Base-by-base conservation (phyloP, 2,797 vertebrate genomes). In the Phyllotis vaccarum region DNA sequence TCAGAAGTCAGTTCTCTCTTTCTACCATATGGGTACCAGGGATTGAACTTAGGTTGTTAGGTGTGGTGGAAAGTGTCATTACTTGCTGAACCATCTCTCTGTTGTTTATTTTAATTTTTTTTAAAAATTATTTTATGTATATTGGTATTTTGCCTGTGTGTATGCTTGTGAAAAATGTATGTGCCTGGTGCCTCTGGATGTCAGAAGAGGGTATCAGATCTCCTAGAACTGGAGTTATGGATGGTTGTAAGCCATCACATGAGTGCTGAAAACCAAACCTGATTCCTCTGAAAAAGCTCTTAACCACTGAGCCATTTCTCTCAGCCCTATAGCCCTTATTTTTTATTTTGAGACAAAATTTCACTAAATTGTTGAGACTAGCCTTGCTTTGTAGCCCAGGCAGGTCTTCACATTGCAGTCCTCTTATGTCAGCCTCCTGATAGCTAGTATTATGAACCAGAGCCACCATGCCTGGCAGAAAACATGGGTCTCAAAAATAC, bases 401-500 rank as follows among this genome's bases (percentile, higher is more conserved):
- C 31, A 64, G 87, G 10, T 62, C 31, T 64, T 52, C 12, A 78
- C 58, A 46, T 64, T 76, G 56, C 40, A n/a, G 21, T 49, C 46
- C 19, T 86, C 80, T 56, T 58, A 29, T 10, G 10, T 72, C 37
- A 46, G 70, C 11, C 37, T 87, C 70, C 29, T 56, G 29, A 21
- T 62, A 76, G 56, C 58, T 89, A 29, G 3, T 62, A 89, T 89
- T 49, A 24, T 13, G 64, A 64, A 22, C 40, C 43, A 22, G 86
- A 60, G 16, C n/a, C 43, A 85, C 82, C 31, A 81, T 14, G 13
- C 54, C 40, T 46, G 70, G 37, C 49, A n/a, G 60, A 86, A 13
- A 86, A n/a, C 46, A 24, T 62, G 54, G 56, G 31, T 40, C 78
- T 78, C 31, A 91, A 66, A 90, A 87, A 94, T 64, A 76, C 52